Conservation (phyloP, 2,113 vertebrate genomes). For the Pristiophorus japonicus region DNA sequence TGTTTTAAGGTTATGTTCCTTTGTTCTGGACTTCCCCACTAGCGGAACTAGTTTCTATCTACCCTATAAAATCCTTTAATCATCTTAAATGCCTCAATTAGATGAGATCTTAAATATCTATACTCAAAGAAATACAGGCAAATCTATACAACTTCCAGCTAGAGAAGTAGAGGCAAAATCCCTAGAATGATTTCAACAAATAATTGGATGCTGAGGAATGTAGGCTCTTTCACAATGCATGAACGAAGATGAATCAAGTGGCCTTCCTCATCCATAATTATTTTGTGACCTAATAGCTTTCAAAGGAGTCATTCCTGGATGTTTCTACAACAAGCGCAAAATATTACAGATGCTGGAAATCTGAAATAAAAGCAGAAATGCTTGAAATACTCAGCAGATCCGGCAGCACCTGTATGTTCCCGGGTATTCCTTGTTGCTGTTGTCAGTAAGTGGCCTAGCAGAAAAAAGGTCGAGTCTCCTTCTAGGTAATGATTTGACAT, state of each 20-base stretch:
- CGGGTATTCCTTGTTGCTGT: not conserved
- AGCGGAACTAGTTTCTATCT: not conserved
- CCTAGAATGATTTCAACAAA: not conserved
- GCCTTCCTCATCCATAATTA: not conserved
- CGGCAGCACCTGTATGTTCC: too few relatives aligned
- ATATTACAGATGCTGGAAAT: not conserved
- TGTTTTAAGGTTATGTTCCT: not conserved
- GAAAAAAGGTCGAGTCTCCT: not conserved
- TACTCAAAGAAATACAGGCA: not conserved
- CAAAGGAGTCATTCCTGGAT: not conserved
- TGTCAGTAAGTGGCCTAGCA: not conserved
- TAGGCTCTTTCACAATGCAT: not conserved
- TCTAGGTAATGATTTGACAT: not conserved
- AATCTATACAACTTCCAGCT: not conserved
- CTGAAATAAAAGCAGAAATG: not conserved
- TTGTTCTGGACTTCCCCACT: not conserved
- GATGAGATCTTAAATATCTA: not conserved
- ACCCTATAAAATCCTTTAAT: not conserved
- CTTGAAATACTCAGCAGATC: not conserved
- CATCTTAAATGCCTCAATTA: not conserved
- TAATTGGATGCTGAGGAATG: not conserved
- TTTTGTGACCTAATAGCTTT: not conserved
- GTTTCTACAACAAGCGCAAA: not conserved
- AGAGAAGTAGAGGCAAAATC: not conserved
- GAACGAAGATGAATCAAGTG: not conserved